Evolutionary conservation across 2,888 invertebrate genomes (phyloP).

Genomic region (Zygogramma bicolorata): DNA sequence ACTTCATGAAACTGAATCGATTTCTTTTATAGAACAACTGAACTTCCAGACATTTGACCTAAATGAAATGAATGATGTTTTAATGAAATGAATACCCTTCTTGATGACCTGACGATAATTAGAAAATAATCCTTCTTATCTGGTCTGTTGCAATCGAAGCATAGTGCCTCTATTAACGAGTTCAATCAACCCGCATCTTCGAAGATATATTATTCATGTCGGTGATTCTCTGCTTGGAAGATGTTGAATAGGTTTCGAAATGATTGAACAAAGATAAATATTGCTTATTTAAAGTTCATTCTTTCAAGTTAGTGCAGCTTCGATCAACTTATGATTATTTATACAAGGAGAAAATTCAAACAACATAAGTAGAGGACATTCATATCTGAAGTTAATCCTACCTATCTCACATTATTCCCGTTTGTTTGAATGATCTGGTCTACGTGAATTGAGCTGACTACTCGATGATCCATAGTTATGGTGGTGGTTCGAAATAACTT

Average conservation of each 20-base stretch:
- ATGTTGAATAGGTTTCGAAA: neutral
- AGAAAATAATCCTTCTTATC: neutral
- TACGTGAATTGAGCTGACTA: too few relatives aligned
- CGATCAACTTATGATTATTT: too few relatives aligned
- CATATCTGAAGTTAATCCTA: too few relatives aligned
- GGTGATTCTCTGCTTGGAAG: neutral
- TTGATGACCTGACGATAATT: neutral
- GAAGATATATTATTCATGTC: neutral
- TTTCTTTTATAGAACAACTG: neutral
- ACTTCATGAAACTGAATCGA: neutral
- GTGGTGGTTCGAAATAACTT: too few relatives aligned
- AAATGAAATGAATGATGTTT: neutral
- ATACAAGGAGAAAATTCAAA: too few relatives aligned
- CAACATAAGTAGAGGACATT: too few relatives aligned
- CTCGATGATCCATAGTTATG: too few relatives aligned
- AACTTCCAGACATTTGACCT: neutral
- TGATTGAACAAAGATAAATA: neutral
- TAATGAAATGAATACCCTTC: neutral
- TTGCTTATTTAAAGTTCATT: neutral
- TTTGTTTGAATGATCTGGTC: too few relatives aligned
- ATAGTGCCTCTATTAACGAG: neutral
- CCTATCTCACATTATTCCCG: too few relatives aligned
- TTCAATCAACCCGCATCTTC: neutral
- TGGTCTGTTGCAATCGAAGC: neutral
- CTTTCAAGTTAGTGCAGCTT: neutral